Percentiles rank a stretch among this genome's conserved stretches.
phyloP scores from a whole-genome alignment of 53 echinoderm and acorn worm species.

The Paracentrotus lividus region DNA sequence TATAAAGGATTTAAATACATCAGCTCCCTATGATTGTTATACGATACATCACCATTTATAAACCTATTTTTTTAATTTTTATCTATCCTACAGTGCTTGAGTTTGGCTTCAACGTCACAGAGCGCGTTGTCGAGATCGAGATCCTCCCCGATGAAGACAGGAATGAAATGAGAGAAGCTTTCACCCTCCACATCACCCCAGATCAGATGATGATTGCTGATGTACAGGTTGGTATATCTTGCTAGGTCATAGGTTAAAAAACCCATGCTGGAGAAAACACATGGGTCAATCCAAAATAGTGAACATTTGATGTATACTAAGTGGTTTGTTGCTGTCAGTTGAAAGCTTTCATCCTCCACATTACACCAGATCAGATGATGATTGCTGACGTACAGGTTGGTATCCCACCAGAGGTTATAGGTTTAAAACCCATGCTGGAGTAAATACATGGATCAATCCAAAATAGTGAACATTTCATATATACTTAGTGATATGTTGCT shows the following conservation, averaged over 20 bases:
- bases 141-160: constrained; percentile 90
- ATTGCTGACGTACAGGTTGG: constrained; percentile 96
- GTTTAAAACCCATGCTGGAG: background rate
- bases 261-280: background rate
- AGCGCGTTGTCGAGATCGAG: constrained; percentile 88
- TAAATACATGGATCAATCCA: no score
- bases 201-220: constrained; percentile 98
- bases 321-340: no score
- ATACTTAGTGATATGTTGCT: no score
- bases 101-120: constrained; percentile 90
- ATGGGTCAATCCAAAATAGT: no score
- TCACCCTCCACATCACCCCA: constrained; percentile 93
- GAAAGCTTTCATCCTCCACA: constrained; percentile 74
- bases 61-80: background rate
- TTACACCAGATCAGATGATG: constrained; percentile 94
- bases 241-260: constrained; percentile 3
- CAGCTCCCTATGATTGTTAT: no score
- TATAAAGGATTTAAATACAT: no score
- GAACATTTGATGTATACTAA: no score
- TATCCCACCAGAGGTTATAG: constrained; percentile 5
- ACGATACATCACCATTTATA: no score
- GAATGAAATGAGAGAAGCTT: constrained; percentile 96
- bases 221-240: constrained; percentile 82
- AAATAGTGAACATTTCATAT: no score
- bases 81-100: constrained; percentile 77